Percentiles rank a stretch among this genome's conserved stretches.
These are phyloP conservation scores for Drosophila kuntzei DNA, from an alignment of 2,888 invertebrate genomes.

Conservation along the genomic window DNA sequence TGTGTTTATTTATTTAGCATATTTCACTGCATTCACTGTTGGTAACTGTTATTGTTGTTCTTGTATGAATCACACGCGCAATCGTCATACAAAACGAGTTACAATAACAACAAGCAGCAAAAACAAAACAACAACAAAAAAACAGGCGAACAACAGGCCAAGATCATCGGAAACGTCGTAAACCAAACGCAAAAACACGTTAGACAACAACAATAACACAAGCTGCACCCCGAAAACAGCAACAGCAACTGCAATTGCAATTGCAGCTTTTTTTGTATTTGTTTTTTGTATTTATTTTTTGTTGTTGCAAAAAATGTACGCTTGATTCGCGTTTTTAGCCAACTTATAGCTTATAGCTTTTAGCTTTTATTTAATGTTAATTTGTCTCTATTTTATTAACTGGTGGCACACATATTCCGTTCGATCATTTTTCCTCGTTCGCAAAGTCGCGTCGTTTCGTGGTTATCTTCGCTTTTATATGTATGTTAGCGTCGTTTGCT, in stretches of 20 bases:
- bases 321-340: constrained; percentile 38
- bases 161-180: constrained; percentile 71
- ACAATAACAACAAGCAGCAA: constrained; percentile 49
- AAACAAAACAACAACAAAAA: constrained; percentile 32
- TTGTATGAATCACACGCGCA: constrained; percentile 71
- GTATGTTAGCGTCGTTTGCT: constrained; percentile 50
- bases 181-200: constrained; percentile 55
- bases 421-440: constrained; percentile 58
- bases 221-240: constrained; percentile 48
- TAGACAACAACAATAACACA: constrained; percentile 60
- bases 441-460: constrained; percentile 56
- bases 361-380: constrained; percentile 42
- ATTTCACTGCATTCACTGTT: constrained; percentile 49
- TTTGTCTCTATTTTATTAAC: constrained; percentile 48
- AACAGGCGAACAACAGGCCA: constrained; percentile 58
- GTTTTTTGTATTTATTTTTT: constrained; percentile 2
- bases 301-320: constrained; percentile 31
- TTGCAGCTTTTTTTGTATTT: constrained; percentile 7
- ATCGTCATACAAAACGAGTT: constrained; percentile 66
- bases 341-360: constrained; percentile 33
- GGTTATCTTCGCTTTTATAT: constrained; percentile 50
- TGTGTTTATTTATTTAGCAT: constrained; percentile 63
- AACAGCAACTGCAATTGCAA: constrained; percentile 35
- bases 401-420: constrained; percentile 53
- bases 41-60: constrained; percentile 49